phyloP scores from a whole-genome alignment of 2,888 invertebrate genomes.

The Drosophila algonquin region DNA sequence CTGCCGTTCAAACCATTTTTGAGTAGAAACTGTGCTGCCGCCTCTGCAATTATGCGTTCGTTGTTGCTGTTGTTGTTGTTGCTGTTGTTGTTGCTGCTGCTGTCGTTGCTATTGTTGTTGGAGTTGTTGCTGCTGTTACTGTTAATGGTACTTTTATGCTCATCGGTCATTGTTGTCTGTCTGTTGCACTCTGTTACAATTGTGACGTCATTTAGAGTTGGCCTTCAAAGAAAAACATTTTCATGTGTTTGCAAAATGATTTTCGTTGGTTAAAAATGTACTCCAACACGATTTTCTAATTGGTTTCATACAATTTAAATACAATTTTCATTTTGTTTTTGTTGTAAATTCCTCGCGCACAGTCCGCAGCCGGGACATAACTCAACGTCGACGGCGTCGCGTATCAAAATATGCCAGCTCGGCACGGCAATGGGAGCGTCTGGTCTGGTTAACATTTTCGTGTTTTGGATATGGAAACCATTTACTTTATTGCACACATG shows the following conservation, averaged over 20 bases:
- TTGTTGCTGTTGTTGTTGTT: slow-evolving; percentile 54
- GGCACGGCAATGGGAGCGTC: slow-evolving; percentile 75
- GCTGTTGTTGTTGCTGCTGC: slow-evolving; percentile 42
- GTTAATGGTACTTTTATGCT: slow-evolving; percentile 85
- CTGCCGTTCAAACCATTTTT: slow-evolving; percentile 81
- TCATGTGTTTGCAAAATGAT: slow-evolving; percentile 2
- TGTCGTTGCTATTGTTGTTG: slow-evolving; percentile 43
- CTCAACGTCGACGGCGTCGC: slow-evolving; percentile 64
- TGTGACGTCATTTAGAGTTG: slow-evolving; percentile 48
- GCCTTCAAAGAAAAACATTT: slow-evolving; percentile 44
- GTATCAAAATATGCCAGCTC: slow-evolving; percentile 76
- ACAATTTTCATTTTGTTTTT: slow-evolving; percentile 50
- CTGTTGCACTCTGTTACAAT: slow-evolving; percentile 60
- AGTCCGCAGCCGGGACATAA: slow-evolving; percentile 69
- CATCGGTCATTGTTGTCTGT: slow-evolving; percentile 87
- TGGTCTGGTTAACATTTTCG: slow-evolving; percentile 67
- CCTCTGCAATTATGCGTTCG: slow-evolving; percentile 75
- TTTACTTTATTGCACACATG: slow-evolving; percentile 39
- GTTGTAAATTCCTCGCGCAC: slow-evolving; percentile 73
- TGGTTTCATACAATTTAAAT: slow-evolving; percentile 33
- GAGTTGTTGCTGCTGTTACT: slow-evolving; percentile 85
- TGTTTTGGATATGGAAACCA: slow-evolving; percentile 44
- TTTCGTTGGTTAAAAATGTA: slow-evolving; percentile 17
- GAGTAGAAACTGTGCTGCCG: slow-evolving; percentile 77
- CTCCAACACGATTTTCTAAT: slow-evolving; percentile 29